A percentile compares a stretch with the other conserved stretches of the same genome.
These are phyloP conservation scores for Naso thynnoides DNA, from an alignment of 2,797 vertebrate species.

Conservation along the genomic window DNA sequence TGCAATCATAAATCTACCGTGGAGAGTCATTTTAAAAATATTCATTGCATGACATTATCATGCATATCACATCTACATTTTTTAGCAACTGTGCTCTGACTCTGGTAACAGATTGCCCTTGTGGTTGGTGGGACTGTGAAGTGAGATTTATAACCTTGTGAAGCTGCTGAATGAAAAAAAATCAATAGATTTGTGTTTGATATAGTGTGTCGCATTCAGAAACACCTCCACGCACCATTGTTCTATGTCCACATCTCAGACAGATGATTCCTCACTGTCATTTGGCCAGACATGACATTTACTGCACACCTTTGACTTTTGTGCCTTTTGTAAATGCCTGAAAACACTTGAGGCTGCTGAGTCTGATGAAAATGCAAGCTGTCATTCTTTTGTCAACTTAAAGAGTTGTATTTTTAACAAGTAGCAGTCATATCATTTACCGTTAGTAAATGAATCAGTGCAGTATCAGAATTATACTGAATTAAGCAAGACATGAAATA, in stretches of 20 bases:
- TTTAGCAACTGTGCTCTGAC: slow-evolving; percentile 55
- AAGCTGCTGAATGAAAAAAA: slow-evolving; percentile 63
- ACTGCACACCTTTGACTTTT: slow-evolving; percentile 43
- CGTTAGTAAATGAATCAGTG: too few relatives aligned
- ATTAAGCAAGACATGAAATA: slow-evolving; percentile 9
- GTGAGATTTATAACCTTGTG: slow-evolving; percentile 70
- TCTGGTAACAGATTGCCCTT: slow-evolving; percentile 59
- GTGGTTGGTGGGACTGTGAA: slow-evolving; percentile 58
- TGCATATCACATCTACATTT: slow-evolving; percentile 44
- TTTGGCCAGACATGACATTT: slow-evolving; percentile 59
- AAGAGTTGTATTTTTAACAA: slow-evolving; percentile 24
- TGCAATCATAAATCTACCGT: slow-evolving; percentile 30
- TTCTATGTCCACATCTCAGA: slow-evolving; percentile 60
- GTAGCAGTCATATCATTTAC: slow-evolving; percentile 17
- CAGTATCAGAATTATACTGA: too few relatives aligned
- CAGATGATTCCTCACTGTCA: slow-evolving; percentile 61
- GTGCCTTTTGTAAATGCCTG: slow-evolving; percentile 32
- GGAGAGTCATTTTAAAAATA: slow-evolving; percentile 32
- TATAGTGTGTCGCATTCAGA: slow-evolving; percentile 67
- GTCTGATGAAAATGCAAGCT: slow-evolving; percentile 42
- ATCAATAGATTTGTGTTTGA: slow-evolving; percentile 78
- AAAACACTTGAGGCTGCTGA: slow-evolving; percentile 43
- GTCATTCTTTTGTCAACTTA: slow-evolving; percentile 4
- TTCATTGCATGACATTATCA: slow-evolving; percentile 37
- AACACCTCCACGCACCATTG: slow-evolving; percentile 61